Evolutionary conservation across 2,113 vertebrate genomes (phyloP).

Genomic region (Mystacornis crossleyi): DNA sequence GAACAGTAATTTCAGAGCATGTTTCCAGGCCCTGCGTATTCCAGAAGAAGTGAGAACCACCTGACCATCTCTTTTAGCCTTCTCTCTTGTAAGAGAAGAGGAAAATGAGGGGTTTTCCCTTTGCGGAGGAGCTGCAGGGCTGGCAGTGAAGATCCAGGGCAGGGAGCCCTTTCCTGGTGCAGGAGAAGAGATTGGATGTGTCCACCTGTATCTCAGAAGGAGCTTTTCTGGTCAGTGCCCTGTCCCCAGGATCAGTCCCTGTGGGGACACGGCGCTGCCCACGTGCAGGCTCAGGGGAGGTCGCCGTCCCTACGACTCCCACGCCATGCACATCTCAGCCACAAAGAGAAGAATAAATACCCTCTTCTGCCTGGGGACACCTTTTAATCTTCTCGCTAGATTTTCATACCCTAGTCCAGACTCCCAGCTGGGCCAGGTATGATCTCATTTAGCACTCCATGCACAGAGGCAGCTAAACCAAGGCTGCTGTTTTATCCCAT

Average conservation of each 20-base stretch:
- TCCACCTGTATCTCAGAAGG: neutral
- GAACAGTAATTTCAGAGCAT: neutral
- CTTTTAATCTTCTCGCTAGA: conserved; percentile 69
- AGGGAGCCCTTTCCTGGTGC: neutral
- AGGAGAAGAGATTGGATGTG: neutral
- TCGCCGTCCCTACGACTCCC: neutral
- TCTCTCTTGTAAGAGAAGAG: neutral
- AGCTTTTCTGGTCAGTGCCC: neutral
- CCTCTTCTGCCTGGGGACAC: conserved; percentile 41
- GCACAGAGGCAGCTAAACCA: neutral
- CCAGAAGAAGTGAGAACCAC: neutral
- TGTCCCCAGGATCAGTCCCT: neutral
- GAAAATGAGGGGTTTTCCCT: neutral
- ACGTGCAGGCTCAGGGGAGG: conserved; percentile 18
- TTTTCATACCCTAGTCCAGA: neutral
- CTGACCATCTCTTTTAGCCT: neutral
- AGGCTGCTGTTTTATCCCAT: neutral
- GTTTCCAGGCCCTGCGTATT: neutral
- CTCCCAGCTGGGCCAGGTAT: neutral
- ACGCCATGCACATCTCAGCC: neutral
- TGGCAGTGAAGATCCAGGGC: neutral
- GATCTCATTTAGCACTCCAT: conserved; percentile 29
- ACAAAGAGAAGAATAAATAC: conserved; percentile 43
- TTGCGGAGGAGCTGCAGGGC: neutral
- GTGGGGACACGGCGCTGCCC: fast-evolving